Base-by-base conservation (phyloP, 2,888 invertebrate genomes). In the Drosophila austrosaltans region DNA sequence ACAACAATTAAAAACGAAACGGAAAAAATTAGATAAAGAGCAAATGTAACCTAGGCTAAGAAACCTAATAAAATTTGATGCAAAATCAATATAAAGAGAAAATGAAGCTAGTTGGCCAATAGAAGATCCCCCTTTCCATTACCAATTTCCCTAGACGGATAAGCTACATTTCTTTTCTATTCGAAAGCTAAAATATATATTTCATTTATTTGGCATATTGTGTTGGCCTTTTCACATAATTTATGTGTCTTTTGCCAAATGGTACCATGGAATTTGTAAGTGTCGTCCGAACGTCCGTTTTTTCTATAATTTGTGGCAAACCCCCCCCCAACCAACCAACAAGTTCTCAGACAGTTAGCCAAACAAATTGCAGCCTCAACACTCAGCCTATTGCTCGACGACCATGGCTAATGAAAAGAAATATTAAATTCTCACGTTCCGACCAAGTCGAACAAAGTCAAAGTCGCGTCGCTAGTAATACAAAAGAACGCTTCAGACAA, bases 371-470 rank as follows among this genome's bases (percentile, higher is more conserved):
- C 36, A 22, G 57, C 22, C 36, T 57, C 57, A 57, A 57, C 57
- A 57, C 57, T 39, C 36, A 36, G 36, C 36, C 25, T 3, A 8
- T 22, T 39, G 22, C 61, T 39, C 8, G 53, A 39, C 67, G 65
- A 82, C 76, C 83, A 70, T 81, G 71, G 79, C 85, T 85, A 85
- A 85, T 89, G 86, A 86, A 86, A 89, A 83, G 82, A 84, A 86
- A 86, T 89, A 86, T 86, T 86, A 86, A 86, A 87, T 86, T 86
- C 86, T 86, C 86, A 86, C 86, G 86, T 86, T 86, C 88, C 78
- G 72, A 63, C 74, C 69, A 72, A 72, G 74, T 73, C 67, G 72
- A 66, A 66, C 53, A 60, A 58, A 68, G 53, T 25, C 25, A 25
- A 25, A 25, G 48, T 48, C 22, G 42, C 22, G 42, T 42, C 66